Conservation (phyloP, 2,888 invertebrate species). For the Anticlea derivata region DNA sequence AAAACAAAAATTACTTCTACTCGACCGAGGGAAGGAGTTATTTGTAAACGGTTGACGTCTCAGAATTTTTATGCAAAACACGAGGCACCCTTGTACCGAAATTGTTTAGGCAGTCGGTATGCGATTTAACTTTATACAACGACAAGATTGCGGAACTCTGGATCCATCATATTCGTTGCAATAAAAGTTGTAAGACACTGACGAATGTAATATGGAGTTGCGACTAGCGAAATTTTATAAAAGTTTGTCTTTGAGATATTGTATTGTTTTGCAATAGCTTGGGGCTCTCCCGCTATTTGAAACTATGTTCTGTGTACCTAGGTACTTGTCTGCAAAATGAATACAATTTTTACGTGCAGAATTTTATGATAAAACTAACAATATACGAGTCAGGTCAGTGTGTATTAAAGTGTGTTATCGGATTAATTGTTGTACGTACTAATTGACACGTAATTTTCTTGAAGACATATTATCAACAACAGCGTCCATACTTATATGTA, state of each 20-base stretch:
- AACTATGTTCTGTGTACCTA: constrained; percentile 41
- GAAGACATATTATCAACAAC: not conserved
- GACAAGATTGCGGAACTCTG: constrained; percentile 61
- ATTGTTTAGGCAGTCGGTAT: constrained; percentile 72
- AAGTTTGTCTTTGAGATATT: constrained; percentile 59
- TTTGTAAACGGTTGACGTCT: constrained; percentile 79
- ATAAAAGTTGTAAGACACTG: constrained; percentile 79
- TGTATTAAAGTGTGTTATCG: not conserved
- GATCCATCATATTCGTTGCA: constrained; percentile 71
- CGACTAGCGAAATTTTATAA: constrained; percentile 56
- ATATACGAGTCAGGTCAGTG: not conserved
- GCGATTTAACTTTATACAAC: constrained; percentile 64
- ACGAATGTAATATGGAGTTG: constrained; percentile 72
- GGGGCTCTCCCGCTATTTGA: constrained; percentile 44
- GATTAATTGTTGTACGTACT: not conserved
- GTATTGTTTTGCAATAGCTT: constrained; percentile 60
- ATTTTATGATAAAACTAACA: not conserved
- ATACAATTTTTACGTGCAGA: constrained; percentile 5
- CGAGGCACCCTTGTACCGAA: constrained; percentile 65
- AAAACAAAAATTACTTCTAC: constrained; percentile 73
- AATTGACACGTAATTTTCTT: not conserved
- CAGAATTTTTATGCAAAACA: constrained; percentile 77
- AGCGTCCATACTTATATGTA: not conserved
- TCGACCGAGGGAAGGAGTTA: constrained; percentile 67
- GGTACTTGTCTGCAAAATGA: constrained; percentile 26